Percentiles rank a stretch among this genome's conserved stretches.
Conservation (phyloP, 2,797 vertebrate species). For the Sciurus vulgaris region DNA sequence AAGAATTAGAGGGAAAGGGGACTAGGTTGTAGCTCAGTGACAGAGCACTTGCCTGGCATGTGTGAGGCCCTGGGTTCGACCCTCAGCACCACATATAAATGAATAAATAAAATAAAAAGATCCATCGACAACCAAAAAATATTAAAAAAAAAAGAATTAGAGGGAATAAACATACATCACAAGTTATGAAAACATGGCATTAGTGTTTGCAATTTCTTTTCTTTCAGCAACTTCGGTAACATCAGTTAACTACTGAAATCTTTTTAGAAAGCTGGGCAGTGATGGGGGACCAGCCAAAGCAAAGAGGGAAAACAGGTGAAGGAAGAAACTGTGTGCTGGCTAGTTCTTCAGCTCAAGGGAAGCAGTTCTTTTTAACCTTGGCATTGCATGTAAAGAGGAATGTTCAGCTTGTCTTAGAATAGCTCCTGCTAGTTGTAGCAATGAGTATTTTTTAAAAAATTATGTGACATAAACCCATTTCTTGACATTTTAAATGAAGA, state of each 20-base stretch:
- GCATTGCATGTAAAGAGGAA: neutral
- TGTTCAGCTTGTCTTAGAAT: neutral
- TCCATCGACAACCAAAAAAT: no score
- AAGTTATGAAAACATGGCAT: neutral
- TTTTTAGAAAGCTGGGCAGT: neutral
- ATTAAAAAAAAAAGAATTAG: constrained; percentile 23
- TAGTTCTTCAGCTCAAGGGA: neutral
- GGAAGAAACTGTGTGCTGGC: neutral
- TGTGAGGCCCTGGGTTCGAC: no score
- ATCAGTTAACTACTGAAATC: constrained; percentile 22
- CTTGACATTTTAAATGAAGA: constrained; percentile 16
- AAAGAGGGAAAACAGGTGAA: neutral
- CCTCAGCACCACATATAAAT: no score
- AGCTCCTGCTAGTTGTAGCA: constrained; percentile 22
- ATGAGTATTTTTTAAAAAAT: neutral
- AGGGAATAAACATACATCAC: neutral
- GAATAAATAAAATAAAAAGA: no score
- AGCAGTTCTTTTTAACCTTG: neutral
- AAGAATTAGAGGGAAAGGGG: neutral
- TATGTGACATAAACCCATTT: neutral
- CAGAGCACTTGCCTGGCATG: no score
- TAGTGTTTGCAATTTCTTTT: constrained; percentile 33
- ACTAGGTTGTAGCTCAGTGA: no score
- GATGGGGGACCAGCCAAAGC: neutral
- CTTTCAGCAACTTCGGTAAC: neutral